These are phyloP conservation scores for Lamellibrachia satsuma DNA, from an alignment of 2,888 invertebrate genomes.

Conservation along the genomic window DNA sequence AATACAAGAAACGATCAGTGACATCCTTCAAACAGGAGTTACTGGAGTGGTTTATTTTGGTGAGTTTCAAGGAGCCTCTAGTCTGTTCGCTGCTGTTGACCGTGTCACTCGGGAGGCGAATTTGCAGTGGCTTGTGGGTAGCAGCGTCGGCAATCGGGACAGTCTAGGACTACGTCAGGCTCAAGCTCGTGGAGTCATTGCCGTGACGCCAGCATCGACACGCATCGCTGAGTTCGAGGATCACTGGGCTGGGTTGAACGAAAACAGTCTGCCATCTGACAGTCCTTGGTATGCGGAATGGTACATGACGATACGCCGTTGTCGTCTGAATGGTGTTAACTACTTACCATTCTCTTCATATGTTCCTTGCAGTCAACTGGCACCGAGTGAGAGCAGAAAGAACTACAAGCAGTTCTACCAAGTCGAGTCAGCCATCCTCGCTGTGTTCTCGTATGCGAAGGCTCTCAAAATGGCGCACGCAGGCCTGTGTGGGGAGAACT, in stretches of 20 bases:
- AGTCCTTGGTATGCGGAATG: conserved; percentile 58
- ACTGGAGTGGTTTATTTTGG: conserved; percentile 56
- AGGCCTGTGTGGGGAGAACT: conserved; percentile 44
- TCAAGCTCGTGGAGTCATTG: conserved; percentile 54
- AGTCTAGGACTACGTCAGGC: conserved; percentile 32
- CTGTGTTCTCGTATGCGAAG: conserved; percentile 56
- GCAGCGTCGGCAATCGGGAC: conserved; percentile 45
- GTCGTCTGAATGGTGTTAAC: conserved; percentile 45
- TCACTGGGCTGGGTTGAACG: conserved; percentile 57
- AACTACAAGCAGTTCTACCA: conserved; percentile 54
- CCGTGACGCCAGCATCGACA: conserved; percentile 50
- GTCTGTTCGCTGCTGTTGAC: conserved; percentile 44
- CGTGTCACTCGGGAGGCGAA: conserved; percentile 45
- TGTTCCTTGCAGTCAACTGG: conserved; percentile 39
- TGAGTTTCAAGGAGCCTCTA: conserved; percentile 34
- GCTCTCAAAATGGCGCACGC: conserved; percentile 55
- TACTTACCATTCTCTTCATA: conserved; percentile 43
- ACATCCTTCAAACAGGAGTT: conserved; percentile 39
- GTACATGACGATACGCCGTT: conserved; percentile 52
- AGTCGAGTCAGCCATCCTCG: conserved; percentile 58
- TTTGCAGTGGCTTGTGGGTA: conserved; percentile 60
- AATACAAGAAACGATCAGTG: neutral
- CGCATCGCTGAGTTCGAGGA: conserved; percentile 60
- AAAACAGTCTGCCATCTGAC: conserved; percentile 46
- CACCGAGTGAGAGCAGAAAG: conserved; percentile 42